Evolutionary conservation across 2,888 invertebrate species (phyloP), one percentile per base, ranked within the genome.

Genomic region (Heteromurus nitidus): DNA sequence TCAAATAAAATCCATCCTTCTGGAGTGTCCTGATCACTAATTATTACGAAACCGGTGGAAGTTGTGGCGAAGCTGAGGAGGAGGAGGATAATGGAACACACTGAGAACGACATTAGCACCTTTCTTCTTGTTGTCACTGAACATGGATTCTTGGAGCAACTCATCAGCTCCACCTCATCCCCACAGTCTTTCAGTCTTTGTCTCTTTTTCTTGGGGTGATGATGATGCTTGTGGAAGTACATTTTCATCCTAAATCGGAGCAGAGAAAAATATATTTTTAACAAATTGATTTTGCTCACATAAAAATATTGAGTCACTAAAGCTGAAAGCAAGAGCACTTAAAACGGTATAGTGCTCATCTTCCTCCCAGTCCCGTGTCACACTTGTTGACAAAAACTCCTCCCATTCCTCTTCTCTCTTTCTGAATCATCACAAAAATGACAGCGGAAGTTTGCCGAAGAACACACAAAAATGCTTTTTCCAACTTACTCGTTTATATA

Each of bases 1-100:
- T 87, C 86, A 73, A 87, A 87, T 62, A 87, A 74, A 68, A 87
- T 80, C 84, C 84, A 84, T 24, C 85, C 86, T 82, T 85, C 86
- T 20, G 82, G 80, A 80, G 70, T 75, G 60, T 80, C 84, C 64
- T 85, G 83, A 79, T 86, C 84, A 50, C 84, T 84, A 18, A 86
- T 82, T 73, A 86, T 83, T 2, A 86, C 86, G 60, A 86, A 86
- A 44, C 80, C 75, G 65, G 44, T 70, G 30, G 79, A 47, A 30
- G 65, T 53, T 16, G 55, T 26, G 1, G 26, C 55, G 3, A 30
- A 26, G 30, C 3, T n/a, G 24, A 53, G 22, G 26, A 53, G 22
- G 26, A 50, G 28, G 31, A 75, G 11, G 7, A 58, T n/a, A 13
- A 73, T 11, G 47, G 22, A 62, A 30, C n/a, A 72, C 70, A 65